phyloP scores from a whole-genome alignment of 2,888 invertebrate species.

The Cerastis leucographa region DNA sequence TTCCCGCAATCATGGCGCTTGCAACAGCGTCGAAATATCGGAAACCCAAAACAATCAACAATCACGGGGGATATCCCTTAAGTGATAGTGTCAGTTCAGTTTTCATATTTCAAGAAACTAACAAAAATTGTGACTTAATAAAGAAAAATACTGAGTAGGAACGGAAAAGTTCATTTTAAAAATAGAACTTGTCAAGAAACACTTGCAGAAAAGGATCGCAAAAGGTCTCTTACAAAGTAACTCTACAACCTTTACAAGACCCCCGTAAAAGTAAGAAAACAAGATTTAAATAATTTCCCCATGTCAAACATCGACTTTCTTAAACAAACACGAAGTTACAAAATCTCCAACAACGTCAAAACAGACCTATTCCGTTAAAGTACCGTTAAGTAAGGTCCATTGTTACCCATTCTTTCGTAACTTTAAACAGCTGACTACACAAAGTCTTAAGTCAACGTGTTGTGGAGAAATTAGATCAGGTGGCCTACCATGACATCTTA shows the following conservation, averaged over 20 bases:
- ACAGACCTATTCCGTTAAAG: conserved; percentile 47
- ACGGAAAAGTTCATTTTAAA: neutral
- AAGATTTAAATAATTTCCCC: conserved; percentile 48
- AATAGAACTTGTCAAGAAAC: neutral
- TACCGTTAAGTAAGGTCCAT: conserved; percentile 38
- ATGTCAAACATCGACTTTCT: conserved; percentile 28
- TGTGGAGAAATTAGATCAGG: conserved; percentile 26
- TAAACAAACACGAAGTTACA: conserved; percentile 37
- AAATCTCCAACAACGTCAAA: conserved; percentile 38
- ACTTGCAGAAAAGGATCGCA: neutral
- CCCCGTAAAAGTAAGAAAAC: conserved; percentile 20
- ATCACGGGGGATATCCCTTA: too few species aligned
- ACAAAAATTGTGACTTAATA: neutral
- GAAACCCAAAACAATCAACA: too few species aligned
- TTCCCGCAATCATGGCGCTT: too few species aligned
- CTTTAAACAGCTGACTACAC: conserved; percentile 52
- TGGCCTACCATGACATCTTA: too few species aligned
- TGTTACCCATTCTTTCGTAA: conserved; percentile 48
- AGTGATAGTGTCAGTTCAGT: too few species aligned
- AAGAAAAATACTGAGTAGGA: neutral
- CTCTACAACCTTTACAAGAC: neutral
- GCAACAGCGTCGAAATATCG: too few species aligned
- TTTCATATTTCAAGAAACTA: neutral
- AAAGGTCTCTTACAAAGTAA: neutral
- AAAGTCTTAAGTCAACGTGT: conserved; percentile 8